A percentile compares a stretch with the other conserved stretches of the same genome.
Conservation (phyloP, 2,797 vertebrate species). For the Glossophaga mutica region DNA sequence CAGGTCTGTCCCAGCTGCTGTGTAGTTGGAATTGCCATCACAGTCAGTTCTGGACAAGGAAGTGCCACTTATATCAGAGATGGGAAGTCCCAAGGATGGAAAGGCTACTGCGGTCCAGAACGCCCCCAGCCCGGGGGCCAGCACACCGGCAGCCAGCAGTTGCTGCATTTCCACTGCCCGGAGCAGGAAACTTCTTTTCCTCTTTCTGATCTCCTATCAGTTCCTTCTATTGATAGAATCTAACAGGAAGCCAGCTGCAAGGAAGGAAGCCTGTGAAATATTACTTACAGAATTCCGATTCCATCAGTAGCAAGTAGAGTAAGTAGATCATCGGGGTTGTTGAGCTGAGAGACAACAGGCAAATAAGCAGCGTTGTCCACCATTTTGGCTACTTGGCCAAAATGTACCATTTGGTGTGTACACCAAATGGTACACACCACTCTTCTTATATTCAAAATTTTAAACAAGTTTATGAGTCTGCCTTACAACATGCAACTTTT, state of each 20-base stretch:
- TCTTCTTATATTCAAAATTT: background rate
- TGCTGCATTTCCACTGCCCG: background rate
- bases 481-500: background rate
- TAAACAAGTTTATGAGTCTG: background rate
- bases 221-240: background rate
- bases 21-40: background rate
- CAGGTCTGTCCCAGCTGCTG: background rate
- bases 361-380: background rate
- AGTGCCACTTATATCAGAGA: background rate
- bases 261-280: background rate
- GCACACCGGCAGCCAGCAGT: background rate
- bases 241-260: background rate
- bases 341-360: background rate
- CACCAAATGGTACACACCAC: background rate
- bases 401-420: too few relatives aligned
- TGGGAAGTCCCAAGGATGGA: background rate
- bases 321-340: background rate
- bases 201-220: background rate
- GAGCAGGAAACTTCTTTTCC: background rate
- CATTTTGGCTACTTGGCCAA: background rate
- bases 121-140: background rate
- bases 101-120: background rate
- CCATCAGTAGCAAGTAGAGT: background rate
- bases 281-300: background rate
- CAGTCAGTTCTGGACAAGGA: background rate